phyloP scores from a whole-genome alignment of 2,797 vertebrate species.

The Mus spretus region DNA sequence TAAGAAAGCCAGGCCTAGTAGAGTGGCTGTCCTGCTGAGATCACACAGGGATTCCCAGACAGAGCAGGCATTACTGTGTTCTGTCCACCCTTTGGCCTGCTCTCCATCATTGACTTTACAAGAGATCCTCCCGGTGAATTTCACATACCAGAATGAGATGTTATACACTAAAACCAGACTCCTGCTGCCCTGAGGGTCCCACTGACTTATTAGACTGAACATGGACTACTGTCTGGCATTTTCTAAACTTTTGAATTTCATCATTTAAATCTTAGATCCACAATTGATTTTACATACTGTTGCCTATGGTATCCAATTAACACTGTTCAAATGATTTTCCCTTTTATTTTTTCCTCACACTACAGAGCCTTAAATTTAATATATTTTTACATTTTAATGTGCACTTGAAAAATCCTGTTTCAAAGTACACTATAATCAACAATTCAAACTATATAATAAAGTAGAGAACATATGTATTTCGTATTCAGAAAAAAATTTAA shows the following conservation, averaged over 20 bases:
- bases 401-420: slow-evolving; percentile 10
- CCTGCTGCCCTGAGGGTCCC: not conserved
- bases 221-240: slow-evolving; percentile 25
- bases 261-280: slow-evolving; percentile 47
- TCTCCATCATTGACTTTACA: slow-evolving; percentile 66
- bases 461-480: not conserved
- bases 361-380: not conserved
- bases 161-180: not conserved
- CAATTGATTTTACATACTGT: not conserved
- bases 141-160: slow-evolving; percentile 40
- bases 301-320: not conserved
- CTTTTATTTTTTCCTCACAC: not conserved
- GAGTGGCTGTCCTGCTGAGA: slow-evolving; percentile 46
- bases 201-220: slow-evolving; percentile 15
- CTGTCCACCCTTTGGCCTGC: slow-evolving; percentile 39
- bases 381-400: not conserved
- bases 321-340: not conserved
- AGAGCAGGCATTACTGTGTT: slow-evolving; percentile 46
- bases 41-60: slow-evolving; percentile 60
- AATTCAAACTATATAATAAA: not conserved
- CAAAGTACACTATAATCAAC: not conserved
- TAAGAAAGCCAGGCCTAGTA: slow-evolving; percentile 71
- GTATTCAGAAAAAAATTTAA: slow-evolving; percentile 19
- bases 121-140: not conserved
- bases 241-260: slow-evolving; percentile 40